These are phyloP conservation scores for Drosophila ananassae DNA, from an alignment of 1,140 invertebrate species.

Conservation along the genomic window DNA sequence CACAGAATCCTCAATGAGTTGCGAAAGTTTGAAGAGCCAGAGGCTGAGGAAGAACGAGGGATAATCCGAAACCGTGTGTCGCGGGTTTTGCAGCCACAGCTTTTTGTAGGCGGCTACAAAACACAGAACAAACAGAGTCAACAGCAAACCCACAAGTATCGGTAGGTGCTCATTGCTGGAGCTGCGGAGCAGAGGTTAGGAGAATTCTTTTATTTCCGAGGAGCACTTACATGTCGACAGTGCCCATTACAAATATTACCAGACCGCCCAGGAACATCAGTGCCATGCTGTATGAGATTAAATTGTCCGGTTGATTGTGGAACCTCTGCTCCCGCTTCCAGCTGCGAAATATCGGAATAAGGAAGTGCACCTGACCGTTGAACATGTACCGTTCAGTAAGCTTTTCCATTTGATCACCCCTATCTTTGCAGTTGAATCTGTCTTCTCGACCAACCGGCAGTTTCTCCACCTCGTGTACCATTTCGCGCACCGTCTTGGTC, in stretches of 20 bases:
- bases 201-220: neutral
- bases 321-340: conserved; percentile 49
- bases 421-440: neutral
- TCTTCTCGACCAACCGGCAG: conserved; percentile 64
- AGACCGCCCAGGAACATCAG: conserved; percentile 7
- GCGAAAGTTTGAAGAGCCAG: conserved; percentile 10
- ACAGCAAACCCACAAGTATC: neutral
- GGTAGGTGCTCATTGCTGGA: neutral
- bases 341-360: conserved; percentile 45
- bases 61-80: neutral
- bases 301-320: conserved; percentile 50
- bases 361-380: conserved; percentile 39
- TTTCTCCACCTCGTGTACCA: conserved; percentile 69
- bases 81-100: neutral
- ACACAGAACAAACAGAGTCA: conserved; percentile 1
- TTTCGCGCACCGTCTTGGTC: conserved; percentile 16
- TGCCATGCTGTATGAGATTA: conserved; percentile 67
- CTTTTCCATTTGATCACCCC: conserved; percentile 2
- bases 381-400: conserved; percentile 45
- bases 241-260: neutral
- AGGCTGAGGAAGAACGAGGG: conserved; percentile 5
- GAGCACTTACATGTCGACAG: neutral
- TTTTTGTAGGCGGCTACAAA: conserved; percentile 25
- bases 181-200: neutral
- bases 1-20: conserved; percentile 15